Conservation (phyloP, 2,797 vertebrate species). For the Trachurus trachurus region DNA sequence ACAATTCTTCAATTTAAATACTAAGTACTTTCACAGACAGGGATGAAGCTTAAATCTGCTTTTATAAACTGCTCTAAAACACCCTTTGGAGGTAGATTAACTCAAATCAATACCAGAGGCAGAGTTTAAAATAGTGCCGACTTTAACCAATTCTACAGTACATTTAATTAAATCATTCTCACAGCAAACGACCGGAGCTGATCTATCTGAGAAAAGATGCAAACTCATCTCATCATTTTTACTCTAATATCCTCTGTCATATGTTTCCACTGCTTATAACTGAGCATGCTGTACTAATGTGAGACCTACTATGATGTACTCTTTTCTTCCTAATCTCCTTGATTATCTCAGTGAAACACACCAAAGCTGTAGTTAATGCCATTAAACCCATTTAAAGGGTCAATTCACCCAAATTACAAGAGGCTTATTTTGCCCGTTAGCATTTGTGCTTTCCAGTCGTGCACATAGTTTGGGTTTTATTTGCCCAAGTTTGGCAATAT, state of each 20-base stretch:
- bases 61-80: constrained; percentile 48
- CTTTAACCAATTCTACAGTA: constrained; percentile 37
- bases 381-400: constrained; percentile 24
- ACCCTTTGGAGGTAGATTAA: constrained; percentile 65
- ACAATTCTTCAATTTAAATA: constrained; percentile 73
- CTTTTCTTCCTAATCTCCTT: not conserved
- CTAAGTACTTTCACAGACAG: constrained; percentile 62
- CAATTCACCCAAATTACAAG: constrained; percentile 31
- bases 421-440: not conserved
- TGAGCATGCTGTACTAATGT: constrained; percentile 1
- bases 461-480: constrained; percentile 38
- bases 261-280: constrained; percentile 19
- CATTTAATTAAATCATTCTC: constrained; percentile 47
- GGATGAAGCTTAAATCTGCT: constrained; percentile 39
- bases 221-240: constrained; percentile 28
- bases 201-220: constrained; percentile 43
- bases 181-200: constrained; percentile 16
- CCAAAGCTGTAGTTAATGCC: not conserved
- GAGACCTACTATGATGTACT: not conserved
- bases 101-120: constrained; percentile 39
- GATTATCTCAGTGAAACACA: constrained; percentile 32
- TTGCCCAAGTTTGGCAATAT: constrained; percentile 38
- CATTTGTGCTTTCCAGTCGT: constrained; percentile 17
- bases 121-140: constrained; percentile 31
- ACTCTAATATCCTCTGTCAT: constrained; percentile 26